A percentile compares a stretch with the other conserved stretches of the same genome.
Conservation (phyloP, 1,140 invertebrate genomes). For the Drosophila pectinifera region DNA sequence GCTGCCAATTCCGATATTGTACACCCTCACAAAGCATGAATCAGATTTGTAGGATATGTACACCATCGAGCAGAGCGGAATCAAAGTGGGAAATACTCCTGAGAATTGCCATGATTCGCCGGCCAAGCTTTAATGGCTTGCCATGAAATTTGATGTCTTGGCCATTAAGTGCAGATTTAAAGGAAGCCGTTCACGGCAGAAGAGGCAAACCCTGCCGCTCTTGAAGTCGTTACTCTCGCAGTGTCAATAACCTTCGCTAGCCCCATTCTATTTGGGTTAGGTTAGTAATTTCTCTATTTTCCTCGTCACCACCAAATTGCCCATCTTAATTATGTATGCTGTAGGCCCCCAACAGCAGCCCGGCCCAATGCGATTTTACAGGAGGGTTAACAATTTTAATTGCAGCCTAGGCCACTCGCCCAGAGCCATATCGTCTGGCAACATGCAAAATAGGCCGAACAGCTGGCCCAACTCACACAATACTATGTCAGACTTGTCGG, state of each 20-base stretch:
- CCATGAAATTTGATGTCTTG: slow-evolving; percentile 58
- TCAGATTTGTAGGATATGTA: slow-evolving; percentile 2
- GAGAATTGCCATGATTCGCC: slow-evolving; percentile 44
- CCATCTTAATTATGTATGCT: slow-evolving; percentile 67
- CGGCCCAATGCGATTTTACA: slow-evolving; percentile 68
- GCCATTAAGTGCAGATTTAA: slow-evolving; percentile 68
- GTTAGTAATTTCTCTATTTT: slow-evolving; percentile 42
- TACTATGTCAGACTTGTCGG: slow-evolving; percentile 7
- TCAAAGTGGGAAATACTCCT: neutral
- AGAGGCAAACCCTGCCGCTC: neutral
- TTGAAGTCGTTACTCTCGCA: slow-evolving; percentile 27
- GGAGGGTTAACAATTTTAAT: slow-evolving; percentile 75
- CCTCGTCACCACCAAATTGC: slow-evolving; percentile 48
- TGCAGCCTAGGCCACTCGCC: slow-evolving; percentile 53
- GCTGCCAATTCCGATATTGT: slow-evolving; percentile 16
- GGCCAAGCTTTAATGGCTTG: slow-evolving; percentile 48
- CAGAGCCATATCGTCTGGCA: slow-evolving; percentile 15
- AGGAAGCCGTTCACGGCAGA: slow-evolving; percentile 25
- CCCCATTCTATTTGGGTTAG: slow-evolving; percentile 37
- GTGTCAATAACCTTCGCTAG: slow-evolving; percentile 72
- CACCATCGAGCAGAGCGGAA: slow-evolving; percentile 3
- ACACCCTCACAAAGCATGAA: slow-evolving; percentile 11
- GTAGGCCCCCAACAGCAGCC: slow-evolving; percentile 18
- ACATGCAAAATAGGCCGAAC: slow-evolving; percentile 62
- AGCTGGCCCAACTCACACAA: slow-evolving; percentile 59